Base-by-base conservation (phyloP, 2,888 invertebrate species). In the Agrotis clavis region DNA sequence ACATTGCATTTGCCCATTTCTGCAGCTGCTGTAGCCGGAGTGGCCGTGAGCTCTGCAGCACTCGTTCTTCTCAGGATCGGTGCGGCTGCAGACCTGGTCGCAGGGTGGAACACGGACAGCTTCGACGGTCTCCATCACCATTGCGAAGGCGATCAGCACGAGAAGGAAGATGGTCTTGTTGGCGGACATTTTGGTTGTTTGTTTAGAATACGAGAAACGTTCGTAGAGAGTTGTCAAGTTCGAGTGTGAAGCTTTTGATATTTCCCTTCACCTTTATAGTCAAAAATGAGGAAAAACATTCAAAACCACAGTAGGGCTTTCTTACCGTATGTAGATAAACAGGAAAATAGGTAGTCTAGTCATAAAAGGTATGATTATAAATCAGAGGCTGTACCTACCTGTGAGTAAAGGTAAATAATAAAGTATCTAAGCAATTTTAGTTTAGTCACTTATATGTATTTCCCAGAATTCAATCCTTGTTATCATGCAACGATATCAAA, bases 31-130 rank as follows among this genome's bases (percentile, higher is more conserved):
- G n/a, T 4, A n/a, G 7, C 60, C 71, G 30, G 13, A 11, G 50
- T 71, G 0, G 0, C 60, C 60, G 50, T 74, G 78, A 56, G 60
- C 54, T 21, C 54, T 78, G 78, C 74, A 74, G 74, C 74, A 74
- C 48, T 78, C 30, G 50, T 78, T 0, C 60, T 19, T 60, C 41
- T 78, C 78, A 35, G 48, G 0, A 2, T 45, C 7, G 41, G 18
- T 71, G n/a, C 71, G 71, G 45, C 13, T 1, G 45, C 74, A 74
- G 60, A 61, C 79, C 60, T 71, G 21, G 79, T 74, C 74, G 14
- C 74, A 74, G 48, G 71, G 18, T n/a, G n/a, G 30, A 11, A 74
- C 78, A 30, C 14, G 71, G 21, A 0, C 54, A 18, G 71, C 74
- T 30, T 54, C 71, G 11, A 78, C 45, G 41, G 60, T 54, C 13